These are phyloP conservation scores for Herpailurus yagouaroundi DNA, from an alignment of 2,113 vertebrate genomes.

Conservation along the genomic window DNA sequence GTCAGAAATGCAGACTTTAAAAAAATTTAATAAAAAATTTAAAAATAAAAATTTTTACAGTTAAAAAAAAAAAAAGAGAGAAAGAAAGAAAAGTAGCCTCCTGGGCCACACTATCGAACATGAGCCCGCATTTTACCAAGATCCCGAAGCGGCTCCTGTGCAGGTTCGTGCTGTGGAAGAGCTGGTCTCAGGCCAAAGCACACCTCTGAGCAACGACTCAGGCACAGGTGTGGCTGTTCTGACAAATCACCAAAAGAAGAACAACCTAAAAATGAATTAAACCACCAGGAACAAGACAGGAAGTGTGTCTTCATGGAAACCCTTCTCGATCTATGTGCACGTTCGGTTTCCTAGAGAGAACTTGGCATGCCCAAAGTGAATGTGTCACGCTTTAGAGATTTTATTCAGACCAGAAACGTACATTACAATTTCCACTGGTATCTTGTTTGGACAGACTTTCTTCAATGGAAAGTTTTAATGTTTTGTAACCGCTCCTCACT, in stretches of 20 bases:
- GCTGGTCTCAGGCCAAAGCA: rapidly evolving
- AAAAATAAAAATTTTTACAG: not conserved
- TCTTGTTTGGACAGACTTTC: not conserved
- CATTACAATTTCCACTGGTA: not conserved
- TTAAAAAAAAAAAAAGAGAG: not conserved
- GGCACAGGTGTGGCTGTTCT: not conserved
- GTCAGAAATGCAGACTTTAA: not conserved
- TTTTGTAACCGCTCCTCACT: not conserved
- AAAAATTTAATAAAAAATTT: not conserved
- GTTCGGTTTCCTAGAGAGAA: not conserved
- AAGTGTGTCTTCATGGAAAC: not conserved
- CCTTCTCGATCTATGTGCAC: not conserved
- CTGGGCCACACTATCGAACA: not conserved
- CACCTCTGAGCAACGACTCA: not conserved
- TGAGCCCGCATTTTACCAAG: not conserved
- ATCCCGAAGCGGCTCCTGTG: not conserved
- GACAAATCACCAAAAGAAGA: not conserved
- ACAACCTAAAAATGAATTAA: not conserved
- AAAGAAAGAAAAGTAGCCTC: not conserved
- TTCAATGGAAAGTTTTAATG: not conserved
- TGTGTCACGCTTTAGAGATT: not conserved
- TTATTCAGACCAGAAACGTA: not conserved
- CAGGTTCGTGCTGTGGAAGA: not conserved
- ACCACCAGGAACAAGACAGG: not conserved
- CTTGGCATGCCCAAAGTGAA: not conserved